phyloP scores from a whole-genome alignment of 2,113 vertebrate genomes.

The Aptenodytes forsteri region DNA sequence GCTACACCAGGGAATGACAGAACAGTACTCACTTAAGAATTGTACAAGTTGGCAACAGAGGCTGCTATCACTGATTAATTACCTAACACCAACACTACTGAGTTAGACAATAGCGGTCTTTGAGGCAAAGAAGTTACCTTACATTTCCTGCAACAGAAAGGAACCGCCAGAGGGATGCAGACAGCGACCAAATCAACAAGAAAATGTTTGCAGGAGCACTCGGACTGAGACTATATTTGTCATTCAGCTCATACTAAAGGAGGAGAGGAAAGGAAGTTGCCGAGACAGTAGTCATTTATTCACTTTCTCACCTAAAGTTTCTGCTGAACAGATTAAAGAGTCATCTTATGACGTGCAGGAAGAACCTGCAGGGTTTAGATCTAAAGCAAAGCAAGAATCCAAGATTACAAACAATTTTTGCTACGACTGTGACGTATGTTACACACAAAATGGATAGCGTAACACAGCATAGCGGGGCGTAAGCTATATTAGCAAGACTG shows the following conservation, averaged over 20 bases:
- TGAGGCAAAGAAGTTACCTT: not conserved
- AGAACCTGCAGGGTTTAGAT: not conserved
- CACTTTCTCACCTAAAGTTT: not conserved
- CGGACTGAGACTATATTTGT: not conserved
- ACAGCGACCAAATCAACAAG: not conserved
- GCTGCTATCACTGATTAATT: not conserved
- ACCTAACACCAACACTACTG: not conserved
- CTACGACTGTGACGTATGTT: rapidly evolving
- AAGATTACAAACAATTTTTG: not conserved
- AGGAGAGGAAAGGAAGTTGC: not conserved
- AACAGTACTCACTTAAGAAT: not conserved
- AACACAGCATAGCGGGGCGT: not conserved
- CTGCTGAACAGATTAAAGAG: not conserved
- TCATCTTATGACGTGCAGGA: not conserved
- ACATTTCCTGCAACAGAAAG: not conserved
- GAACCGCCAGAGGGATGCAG: not conserved
- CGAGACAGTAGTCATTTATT: not conserved
- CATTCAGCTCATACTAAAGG: not conserved
- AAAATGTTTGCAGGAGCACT: not conserved
- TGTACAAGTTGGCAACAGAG: not conserved
- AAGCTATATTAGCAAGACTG: not conserved
- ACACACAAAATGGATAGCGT: not conserved
- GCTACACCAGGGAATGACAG: not conserved
- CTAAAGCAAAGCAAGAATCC: not conserved
- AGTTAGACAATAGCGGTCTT: rapidly evolving